phyloP scores from a whole-genome alignment of 2,113 vertebrate genomes.

The Hassar affinis region DNA sequence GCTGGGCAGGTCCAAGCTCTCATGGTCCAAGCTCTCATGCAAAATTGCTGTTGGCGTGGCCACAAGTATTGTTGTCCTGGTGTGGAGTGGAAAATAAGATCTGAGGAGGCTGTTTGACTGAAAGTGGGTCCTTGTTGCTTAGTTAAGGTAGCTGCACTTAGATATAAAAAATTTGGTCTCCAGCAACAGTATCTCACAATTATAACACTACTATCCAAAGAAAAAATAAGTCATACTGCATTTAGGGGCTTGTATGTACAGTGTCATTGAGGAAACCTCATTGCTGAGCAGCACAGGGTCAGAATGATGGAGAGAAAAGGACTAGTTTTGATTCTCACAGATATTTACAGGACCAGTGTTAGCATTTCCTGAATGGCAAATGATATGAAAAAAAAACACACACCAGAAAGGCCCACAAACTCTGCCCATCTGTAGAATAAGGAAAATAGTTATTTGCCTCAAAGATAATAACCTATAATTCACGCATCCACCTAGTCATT shows the following conservation, averaged over 20 bases:
- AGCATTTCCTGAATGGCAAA: neutral
- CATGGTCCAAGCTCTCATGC: neutral
- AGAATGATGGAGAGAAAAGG: neutral
- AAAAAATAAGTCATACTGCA: neutral
- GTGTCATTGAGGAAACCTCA: neutral
- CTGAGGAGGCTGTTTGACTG: neutral
- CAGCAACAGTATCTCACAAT: neutral
- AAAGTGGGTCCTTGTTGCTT: neutral
- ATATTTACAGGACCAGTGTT: neutral
- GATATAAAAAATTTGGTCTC: neutral
- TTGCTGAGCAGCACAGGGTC: neutral
- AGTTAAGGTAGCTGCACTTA: neutral
- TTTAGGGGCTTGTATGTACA: neutral
- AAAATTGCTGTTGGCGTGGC: neutral
- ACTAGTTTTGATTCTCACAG: neutral
- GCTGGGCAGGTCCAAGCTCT: neutral
- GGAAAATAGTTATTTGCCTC: constrained; percentile 55
- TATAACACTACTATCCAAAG: neutral
- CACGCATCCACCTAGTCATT: constrained; percentile 55
- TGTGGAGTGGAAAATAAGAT: neutral
- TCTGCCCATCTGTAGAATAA: constrained; percentile 14
- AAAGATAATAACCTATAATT: constrained; percentile 55
- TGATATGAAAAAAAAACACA: neutral
- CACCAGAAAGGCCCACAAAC: neutral
- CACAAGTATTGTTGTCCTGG: neutral